phyloP scores from a whole-genome alignment of 2,888 invertebrate genomes.

The Vesta saturnalis region DNA sequence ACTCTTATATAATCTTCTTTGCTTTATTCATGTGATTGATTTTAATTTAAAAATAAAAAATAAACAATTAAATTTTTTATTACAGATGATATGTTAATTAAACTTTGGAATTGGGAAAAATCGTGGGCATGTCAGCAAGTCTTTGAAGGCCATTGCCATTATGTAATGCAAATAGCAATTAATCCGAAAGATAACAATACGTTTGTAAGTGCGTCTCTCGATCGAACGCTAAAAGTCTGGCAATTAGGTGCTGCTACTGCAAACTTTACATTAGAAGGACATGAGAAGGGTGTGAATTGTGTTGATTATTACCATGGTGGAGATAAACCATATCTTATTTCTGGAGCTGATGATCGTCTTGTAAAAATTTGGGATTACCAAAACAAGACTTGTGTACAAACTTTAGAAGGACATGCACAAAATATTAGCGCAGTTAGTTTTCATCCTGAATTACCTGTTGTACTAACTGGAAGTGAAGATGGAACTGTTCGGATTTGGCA shows the following conservation, averaged over 20 bases:
- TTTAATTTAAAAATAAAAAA: too few relatives aligned
- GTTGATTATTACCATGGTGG: conserved; percentile 99
- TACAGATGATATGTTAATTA: conserved; percentile 97
- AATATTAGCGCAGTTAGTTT: conserved; percentile 96
- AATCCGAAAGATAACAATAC: conserved; percentile 99
- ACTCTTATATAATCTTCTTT: too few relatives aligned
- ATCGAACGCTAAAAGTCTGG: conserved; percentile 98
- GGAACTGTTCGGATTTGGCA: conserved; percentile 99
- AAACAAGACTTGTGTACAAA: conserved; percentile 99
- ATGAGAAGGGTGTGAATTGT: conserved; percentile 99
- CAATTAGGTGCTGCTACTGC: conserved; percentile 97
- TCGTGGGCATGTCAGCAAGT: conserved; percentile 98
- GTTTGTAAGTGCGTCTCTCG: conserved; percentile 98
- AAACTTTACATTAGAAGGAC: conserved; percentile 97
- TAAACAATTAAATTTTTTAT: not conserved
- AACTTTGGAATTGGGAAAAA: conserved; percentile 99
- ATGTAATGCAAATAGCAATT: conserved; percentile 99
- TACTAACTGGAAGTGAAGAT: conserved; percentile 97
- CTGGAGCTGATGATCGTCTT: conserved; percentile 96
- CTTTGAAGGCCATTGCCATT: conserved; percentile 99
- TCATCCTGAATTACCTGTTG: conserved; percentile 97
- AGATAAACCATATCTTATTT: conserved; percentile 98
- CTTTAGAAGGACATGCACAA: conserved; percentile 95
- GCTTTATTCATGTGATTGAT: too few relatives aligned
- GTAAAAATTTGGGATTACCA: conserved; percentile 99